These are phyloP conservation scores for Mizuhopecten yessoensis DNA, from an alignment of 1,140 invertebrate species.

Conservation along the genomic window DNA sequence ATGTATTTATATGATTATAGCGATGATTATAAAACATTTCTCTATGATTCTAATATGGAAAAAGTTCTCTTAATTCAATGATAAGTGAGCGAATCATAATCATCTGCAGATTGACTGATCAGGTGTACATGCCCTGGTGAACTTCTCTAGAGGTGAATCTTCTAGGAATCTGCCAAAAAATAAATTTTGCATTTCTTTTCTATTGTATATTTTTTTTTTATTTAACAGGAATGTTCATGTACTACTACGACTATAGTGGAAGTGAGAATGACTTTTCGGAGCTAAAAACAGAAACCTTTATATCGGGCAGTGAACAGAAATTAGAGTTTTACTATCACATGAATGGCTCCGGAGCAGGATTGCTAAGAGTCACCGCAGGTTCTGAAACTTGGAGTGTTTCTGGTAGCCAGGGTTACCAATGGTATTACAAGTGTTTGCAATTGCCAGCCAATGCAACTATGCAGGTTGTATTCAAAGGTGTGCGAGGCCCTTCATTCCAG, in stretches of 20 bases:
- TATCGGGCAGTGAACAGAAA: not conserved
- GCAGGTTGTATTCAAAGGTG: not conserved
- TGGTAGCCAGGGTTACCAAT: not conserved
- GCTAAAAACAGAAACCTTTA: not conserved
- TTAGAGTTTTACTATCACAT: not conserved
- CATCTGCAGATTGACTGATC: no score
- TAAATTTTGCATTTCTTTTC: no score
- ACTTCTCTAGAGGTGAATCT: no score
- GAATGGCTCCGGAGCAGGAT: not conserved
- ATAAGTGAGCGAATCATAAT: no score
- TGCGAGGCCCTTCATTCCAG: not conserved
- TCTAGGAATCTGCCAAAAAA: no score
- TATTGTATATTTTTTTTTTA: not conserved
- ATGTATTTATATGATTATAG: no score
- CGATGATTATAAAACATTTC: no score
- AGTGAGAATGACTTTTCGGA: not conserved
- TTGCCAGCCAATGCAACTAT: not conserved
- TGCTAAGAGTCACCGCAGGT: not conserved
- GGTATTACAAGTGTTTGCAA: not conserved
- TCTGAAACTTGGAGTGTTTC: not conserved
- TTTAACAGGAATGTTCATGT: not conserved
- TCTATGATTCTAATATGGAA: no score
- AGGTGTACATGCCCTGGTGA: no score
- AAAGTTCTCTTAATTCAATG: no score
- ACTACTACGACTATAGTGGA: not conserved